A percentile compares a stretch with the other conserved stretches of the same genome.
Evolutionary conservation across 2,888 invertebrate genomes (phyloP).

Genomic region (Drosophila paramelanica): DNA sequence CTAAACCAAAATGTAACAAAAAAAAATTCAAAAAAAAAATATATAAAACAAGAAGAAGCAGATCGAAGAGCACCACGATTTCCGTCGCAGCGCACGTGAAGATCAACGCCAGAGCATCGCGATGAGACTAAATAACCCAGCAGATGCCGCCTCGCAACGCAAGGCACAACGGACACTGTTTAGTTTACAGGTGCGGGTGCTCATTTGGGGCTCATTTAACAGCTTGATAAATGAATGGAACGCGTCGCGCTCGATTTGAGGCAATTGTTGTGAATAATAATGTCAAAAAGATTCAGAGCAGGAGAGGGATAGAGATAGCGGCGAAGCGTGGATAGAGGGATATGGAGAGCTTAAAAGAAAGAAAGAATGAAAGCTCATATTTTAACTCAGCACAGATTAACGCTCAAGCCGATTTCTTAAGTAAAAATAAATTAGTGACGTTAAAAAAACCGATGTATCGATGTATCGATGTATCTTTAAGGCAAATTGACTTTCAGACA

Average conservation of each 20-base stretch:
- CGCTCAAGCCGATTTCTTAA: too few species aligned
- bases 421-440: too few species aligned
- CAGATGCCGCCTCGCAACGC: slow-evolving; percentile 28
- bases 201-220: slow-evolving; percentile 49
- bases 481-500: too few species aligned
- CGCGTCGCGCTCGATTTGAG: slow-evolving; percentile 45
- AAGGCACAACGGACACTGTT: slow-evolving; percentile 9
- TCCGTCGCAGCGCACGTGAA: slow-evolving; percentile 61
- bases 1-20: neutral
- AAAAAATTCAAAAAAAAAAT: too few species aligned
- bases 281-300: neutral
- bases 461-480: too few species aligned
- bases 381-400: too few species aligned
- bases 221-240: slow-evolving; percentile 66
- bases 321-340: neutral
- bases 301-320: neutral
- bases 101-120: slow-evolving; percentile 77
- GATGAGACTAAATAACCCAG: slow-evolving; percentile 65
- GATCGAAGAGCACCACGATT: slow-evolving; percentile 25
- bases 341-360: too few species aligned
- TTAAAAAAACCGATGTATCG: too few species aligned
- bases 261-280: slow-evolving; percentile 10
- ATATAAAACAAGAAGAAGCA: slow-evolving; percentile 7
- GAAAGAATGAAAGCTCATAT: too few species aligned
- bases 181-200: slow-evolving; percentile 31